Evolutionary conservation across 1,140 invertebrate genomes (phyloP).

Genomic region (Sycophila sp.): DNA sequence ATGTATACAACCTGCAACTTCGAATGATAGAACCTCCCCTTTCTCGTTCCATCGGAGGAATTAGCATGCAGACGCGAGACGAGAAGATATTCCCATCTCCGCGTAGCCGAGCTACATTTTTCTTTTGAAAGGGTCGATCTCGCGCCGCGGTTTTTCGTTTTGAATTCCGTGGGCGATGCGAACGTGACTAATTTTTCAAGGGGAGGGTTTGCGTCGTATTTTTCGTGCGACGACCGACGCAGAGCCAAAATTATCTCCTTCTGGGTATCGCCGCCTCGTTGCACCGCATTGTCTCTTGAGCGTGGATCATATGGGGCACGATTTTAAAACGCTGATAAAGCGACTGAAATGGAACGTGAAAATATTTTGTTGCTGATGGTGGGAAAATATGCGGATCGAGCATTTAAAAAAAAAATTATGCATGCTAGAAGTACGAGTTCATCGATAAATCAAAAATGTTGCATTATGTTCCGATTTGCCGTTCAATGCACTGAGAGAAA

Average conservation of each 20-base stretch:
- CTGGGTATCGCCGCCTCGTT: not conserved
- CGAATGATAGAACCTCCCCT: too few species aligned
- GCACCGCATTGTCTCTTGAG: not conserved
- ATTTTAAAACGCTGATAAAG: not conserved
- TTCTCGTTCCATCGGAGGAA: too few species aligned
- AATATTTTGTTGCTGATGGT: not conserved
- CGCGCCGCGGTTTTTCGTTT: not conserved
- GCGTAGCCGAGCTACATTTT: not conserved
- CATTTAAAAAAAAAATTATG: too few species aligned
- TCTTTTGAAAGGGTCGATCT: too few species aligned
- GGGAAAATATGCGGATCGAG: too few species aligned
- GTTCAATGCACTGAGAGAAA: not conserved
- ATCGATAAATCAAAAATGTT: too few species aligned
- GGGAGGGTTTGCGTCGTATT: not conserved
- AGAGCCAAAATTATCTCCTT: too few species aligned
- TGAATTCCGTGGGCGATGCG: not conserved
- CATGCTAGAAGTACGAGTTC: too few species aligned
- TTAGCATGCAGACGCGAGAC: not conserved
- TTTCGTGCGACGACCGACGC: too few species aligned
- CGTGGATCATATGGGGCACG: not conserved
- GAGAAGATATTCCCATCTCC: not conserved
- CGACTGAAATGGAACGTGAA: not conserved
- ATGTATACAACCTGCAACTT: too few species aligned
- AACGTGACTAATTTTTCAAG: conserved; percentile 30
- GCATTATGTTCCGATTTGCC: too few species aligned